Evolutionary conservation across 53 echinoderm and acorn worm genomes (phyloP).

Genomic region (Arbacia lixula): DNA sequence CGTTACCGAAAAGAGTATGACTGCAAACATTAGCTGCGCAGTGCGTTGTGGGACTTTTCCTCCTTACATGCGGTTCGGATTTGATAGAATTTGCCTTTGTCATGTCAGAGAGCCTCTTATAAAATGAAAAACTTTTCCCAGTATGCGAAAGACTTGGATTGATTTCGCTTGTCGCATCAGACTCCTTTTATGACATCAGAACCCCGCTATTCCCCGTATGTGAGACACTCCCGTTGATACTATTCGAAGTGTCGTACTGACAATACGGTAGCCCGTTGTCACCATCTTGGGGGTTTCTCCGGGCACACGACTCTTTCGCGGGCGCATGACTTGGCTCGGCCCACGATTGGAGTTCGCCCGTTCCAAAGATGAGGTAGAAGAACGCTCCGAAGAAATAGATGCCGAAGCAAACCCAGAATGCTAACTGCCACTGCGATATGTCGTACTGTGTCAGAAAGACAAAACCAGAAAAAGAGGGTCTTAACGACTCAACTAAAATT

Average conservation of each 20-base stretch:
- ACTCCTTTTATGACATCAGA: constrained; percentile 12
- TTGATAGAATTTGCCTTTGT: too few species aligned
- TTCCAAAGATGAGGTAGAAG: constrained; percentile 57
- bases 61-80: too few species aligned
- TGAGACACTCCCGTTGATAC: constrained; percentile 8
- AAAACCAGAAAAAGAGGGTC: background rate
- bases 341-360: constrained; percentile 74
- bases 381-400: constrained; percentile 62
- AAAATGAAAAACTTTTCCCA: too few species aligned
- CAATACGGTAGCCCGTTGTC: constrained; percentile 11
- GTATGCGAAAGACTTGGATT: too few species aligned
- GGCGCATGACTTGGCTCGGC: constrained; percentile 37
- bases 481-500: background rate
- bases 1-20: too few species aligned
- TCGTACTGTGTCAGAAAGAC: constrained; percentile 51
- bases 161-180: too few species aligned
- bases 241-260: constrained; percentile 38
- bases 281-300: background rate
- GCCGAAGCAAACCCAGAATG: constrained; percentile 70
- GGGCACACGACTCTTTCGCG: background rate
- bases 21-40: too few species aligned
- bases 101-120: too few species aligned
- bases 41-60: too few species aligned
- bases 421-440: constrained; percentile 68
- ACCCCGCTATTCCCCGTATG: constrained; percentile 20